Base-by-base conservation (phyloP, 2,888 invertebrate genomes). In the Scelioninae gen. 2 region DNA sequence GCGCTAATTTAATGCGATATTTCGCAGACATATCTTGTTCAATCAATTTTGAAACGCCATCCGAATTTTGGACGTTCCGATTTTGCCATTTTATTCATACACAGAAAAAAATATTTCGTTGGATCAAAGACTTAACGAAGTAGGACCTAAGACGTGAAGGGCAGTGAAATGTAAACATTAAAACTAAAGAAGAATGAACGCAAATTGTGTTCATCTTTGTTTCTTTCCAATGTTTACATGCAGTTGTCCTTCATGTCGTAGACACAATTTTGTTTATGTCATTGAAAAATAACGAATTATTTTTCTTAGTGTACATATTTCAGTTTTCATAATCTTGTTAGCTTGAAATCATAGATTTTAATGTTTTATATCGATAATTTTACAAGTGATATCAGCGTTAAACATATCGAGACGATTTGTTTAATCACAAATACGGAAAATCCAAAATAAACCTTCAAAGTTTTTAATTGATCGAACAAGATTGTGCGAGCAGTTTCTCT, bases 321-420 rank as follows among this genome's bases (percentile, higher is more conserved):
- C 25, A 22, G 25, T 16, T 48, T 48, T 48, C 16, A 25, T 16
- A 31, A 15, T 31, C n/a, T 13, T 11, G 31, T 48, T 53, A 39
- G 18, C 39, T 53, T 52, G 19, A 22, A 22, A 11, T 33, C 3
- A 22, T n/a, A 45, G 9, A 18, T 50, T 15, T n/a, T 16, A 10
- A 57, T 57, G 6, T 41, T 57, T 31, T 28, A 43, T 39, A 39
- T 39, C n/a, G n/a, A 15, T 46, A 1, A 10, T 46, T 28, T 46
- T 33, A 19, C 1, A n/a, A 22, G 5, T 13, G 35, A 60, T 60
- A 60, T 37, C 37, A 48, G 37, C 25, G 9, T 48, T 28, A 10
- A 10, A 60, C 60, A 60, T 60, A 60, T 60, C 60, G 60, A 37
- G 11, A 22, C 2, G 19, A 45, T 46, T 41, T 33, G 28, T 50